Conservation (phyloP, 2,797 vertebrate genomes). For the Pristis pectinata region DNA sequence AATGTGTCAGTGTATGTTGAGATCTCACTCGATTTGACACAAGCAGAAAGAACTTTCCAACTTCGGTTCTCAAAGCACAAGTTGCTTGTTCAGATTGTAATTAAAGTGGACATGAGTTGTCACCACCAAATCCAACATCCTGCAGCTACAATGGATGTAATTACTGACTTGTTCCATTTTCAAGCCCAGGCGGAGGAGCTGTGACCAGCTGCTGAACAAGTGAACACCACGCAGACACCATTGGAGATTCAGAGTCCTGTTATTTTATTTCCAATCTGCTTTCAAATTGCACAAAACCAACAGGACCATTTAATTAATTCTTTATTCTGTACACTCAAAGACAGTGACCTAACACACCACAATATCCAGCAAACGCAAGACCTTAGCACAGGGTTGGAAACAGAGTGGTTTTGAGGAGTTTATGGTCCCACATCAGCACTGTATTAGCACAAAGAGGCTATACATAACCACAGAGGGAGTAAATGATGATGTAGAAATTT, state of each 20-base stretch:
- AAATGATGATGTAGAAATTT: conserved; percentile 58
- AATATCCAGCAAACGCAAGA: conserved; percentile 94
- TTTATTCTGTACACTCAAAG: conserved; percentile 87
- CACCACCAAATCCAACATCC: no score
- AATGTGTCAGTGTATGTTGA: no score
- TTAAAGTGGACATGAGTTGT: no score
- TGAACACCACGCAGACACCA: conserved; percentile 39
- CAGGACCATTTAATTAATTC: conserved; percentile 75
- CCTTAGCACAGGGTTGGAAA: conserved; percentile 74
- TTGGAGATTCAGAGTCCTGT: conserved; percentile 70
- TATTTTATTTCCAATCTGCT: conserved; percentile 70
- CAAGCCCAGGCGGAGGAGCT: no score
- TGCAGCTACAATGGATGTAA: no score
- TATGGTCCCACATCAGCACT: conserved; percentile 92
- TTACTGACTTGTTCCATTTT: no score
- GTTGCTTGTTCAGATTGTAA: no score
- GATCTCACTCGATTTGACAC: no score
- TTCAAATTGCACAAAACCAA: conserved; percentile 69
- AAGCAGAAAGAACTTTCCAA: no score
- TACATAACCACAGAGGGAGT: conserved; percentile 82
- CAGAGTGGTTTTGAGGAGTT: conserved; percentile 48
- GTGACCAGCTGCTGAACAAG: no score
- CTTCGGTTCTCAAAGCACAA: no score
- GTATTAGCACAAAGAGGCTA: conserved; percentile 87
- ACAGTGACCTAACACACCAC: conserved; percentile 94